Base-by-base conservation (phyloP, 2,888 invertebrate species). In the Lagria hirta region DNA sequence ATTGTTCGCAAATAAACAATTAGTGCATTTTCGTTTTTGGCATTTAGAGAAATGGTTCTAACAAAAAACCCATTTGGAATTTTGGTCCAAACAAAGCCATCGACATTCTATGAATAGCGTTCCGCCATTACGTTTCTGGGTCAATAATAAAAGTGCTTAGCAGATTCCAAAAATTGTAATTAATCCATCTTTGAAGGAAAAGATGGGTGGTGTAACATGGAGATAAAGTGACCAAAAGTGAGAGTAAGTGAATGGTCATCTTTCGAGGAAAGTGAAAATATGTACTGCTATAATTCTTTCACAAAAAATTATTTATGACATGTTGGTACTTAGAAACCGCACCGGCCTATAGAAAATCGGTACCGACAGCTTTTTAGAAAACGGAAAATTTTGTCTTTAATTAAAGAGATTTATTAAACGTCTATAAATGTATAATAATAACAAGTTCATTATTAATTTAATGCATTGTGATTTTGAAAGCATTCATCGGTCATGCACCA, bases 81-180 rank as follows among this genome's bases (percentile, higher is more conserved):
- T n/a, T n/a, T n/a, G n/a, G n/a, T n/a, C n/a, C n/a, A n/a, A n/a
- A n/a, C n/a, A n/a, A n/a, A n/a, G n/a, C n/a, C n/a, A 41, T 35
- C 41, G 46, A 46, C 46, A 46, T 46, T 46, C 46, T 35, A 24
- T 27, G 23, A 32, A 33, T 33, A 21, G 18, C 44, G 40, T 13
- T 32, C 24, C 36, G 41, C 35, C 29, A 16, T 24, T 45, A 35
- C 13, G n/a, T 40, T 40, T 45, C 34, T 46, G 35, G 46, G 46
- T 30, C 46, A 36, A 41, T 12, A 46, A 23, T 41, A 46, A 46
- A 46, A 46, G 41, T 15, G 16, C n/a, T n/a, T n/a, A 44, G 32
- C 7, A 32, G 26, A 41, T 30, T 13, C 14, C 8, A 22, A 16
- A 22, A 22, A 8, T 27, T 10, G 8, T 27, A 27, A 27, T 11